Conservation (phyloP, 1,140 invertebrate genomes). For the Drosophila repletoides region DNA sequence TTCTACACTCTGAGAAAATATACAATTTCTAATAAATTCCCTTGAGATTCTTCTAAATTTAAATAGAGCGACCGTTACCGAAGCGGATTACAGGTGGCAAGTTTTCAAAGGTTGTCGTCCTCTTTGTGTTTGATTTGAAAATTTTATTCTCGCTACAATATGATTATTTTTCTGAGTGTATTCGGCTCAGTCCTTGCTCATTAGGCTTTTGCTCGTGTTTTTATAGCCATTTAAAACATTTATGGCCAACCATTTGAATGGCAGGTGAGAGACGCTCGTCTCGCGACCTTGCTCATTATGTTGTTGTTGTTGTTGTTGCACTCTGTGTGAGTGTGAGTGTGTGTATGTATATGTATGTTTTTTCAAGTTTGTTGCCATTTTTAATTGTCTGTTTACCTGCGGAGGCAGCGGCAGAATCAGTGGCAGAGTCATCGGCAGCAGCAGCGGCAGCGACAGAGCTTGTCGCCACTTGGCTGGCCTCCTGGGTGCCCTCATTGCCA, state of each 20-base stretch:
- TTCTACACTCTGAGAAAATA: no score
- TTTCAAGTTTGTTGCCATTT: slow-evolving; percentile 46
- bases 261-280: slow-evolving; percentile 50
- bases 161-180: no score
- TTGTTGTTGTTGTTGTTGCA: background rate
- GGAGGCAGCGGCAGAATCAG: background rate
- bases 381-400: slow-evolving; percentile 66
- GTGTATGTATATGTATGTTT: slow-evolving; percentile 2
- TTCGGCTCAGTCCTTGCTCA: slow-evolving; percentile 6
- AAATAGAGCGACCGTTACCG: no score
- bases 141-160: no score
- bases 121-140: no score
- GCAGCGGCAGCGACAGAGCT: slow-evolving; percentile 18
- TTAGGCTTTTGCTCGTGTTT: slow-evolving; percentile 34
- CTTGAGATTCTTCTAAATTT: no score
- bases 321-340: background rate
- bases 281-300: slow-evolving; percentile 68
- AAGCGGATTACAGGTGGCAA: no score
- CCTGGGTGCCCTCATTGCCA: slow-evolving; percentile 46
- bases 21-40: no score
- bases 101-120: no score
- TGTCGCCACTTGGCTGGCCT: slow-evolving; percentile 1
- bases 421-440: background rate
- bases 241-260: slow-evolving; percentile 71
- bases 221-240: slow-evolving; percentile 77